Percentiles rank a stretch among this genome's conserved stretches.
phyloP scores from a whole-genome alignment of 2,888 invertebrate genomes.

The Chaitophorus viminalis region DNA sequence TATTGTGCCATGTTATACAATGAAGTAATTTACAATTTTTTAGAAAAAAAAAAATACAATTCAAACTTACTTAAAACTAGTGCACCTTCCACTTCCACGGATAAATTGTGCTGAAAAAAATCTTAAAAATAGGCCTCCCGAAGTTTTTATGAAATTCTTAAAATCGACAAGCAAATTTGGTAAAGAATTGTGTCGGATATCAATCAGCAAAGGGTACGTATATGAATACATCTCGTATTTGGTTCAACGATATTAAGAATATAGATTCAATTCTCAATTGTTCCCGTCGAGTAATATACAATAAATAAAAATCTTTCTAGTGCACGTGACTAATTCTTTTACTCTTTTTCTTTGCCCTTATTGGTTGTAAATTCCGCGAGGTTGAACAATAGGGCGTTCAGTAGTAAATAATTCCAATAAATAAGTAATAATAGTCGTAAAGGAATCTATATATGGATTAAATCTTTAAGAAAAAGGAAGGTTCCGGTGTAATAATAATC shows the following conservation, averaged over 20 bases:
- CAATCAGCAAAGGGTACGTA: neutral
- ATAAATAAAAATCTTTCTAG: neutral
- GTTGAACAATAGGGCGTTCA: constrained; percentile 4
- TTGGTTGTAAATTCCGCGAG: neutral
- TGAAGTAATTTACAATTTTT: neutral
- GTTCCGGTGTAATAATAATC: neutral
- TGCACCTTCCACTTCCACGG: neutral
- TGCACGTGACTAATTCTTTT: constrained; percentile 22
- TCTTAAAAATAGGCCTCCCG: neutral
- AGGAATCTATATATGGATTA: neutral
- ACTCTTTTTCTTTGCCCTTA: neutral
- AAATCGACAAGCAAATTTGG: neutral
- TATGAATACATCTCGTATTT: constrained; percentile 12
- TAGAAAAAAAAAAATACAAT: neutral
- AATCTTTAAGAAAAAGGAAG: neutral
- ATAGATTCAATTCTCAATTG: constrained; percentile 15
- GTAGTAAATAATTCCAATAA: neutral
- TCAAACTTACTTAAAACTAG: neutral
- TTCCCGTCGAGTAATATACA: neutral
- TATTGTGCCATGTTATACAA: neutral
- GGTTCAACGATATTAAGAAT: constrained; percentile 1
- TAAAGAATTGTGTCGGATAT: neutral
- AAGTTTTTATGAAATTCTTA: neutral
- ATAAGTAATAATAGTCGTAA: neutral
- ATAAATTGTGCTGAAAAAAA: neutral